Evolutionary conservation across 2,888 invertebrate genomes (phyloP).

Genomic region (Pristionchus maxplancki): DNA sequence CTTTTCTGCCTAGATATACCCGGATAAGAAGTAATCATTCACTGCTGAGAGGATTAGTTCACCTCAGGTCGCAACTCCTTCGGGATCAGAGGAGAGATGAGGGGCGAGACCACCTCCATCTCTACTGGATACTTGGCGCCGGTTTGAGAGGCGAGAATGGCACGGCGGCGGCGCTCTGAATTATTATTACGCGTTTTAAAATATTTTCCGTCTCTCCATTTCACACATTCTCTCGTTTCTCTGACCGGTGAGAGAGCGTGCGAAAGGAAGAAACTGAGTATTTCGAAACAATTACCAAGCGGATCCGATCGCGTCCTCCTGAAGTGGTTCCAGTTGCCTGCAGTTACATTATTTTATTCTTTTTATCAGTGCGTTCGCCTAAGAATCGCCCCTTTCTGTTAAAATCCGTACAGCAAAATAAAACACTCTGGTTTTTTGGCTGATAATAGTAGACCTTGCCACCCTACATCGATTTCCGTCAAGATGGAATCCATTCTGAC

Average conservation of each 20-base stretch:
- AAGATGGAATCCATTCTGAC: no score
- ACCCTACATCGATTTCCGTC: no score
- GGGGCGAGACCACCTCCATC: slow-evolving; percentile 39
- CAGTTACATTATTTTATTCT: not conserved
- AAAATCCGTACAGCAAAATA: no score
- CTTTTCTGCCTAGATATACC: no score
- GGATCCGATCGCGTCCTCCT: not conserved
- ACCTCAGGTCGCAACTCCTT: slow-evolving; percentile 22
- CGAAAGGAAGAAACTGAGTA: not conserved
- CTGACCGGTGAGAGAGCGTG: no score
- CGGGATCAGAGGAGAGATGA: slow-evolving; percentile 6
- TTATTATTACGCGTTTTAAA: not conserved
- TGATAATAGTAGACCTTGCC: no score
- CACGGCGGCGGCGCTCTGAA: slow-evolving; percentile 2
- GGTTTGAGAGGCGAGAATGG: slow-evolving; percentile 1
- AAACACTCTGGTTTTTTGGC: no score
- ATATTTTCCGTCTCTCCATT: no score
- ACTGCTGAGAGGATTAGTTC: not conserved
- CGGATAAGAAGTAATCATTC: no score
- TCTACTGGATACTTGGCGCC: not conserved
- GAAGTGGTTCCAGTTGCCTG: not conserved
- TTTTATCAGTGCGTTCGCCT: no score
- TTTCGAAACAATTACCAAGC: not conserved
- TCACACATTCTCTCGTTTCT: no score
- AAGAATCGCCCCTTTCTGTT: no score